Percentiles rank a stretch among this genome's conserved stretches.
These are phyloP conservation scores for Oreotrochilus melanogaster DNA, from an alignment of 2,113 vertebrate species.

Conservation along the genomic window DNA sequence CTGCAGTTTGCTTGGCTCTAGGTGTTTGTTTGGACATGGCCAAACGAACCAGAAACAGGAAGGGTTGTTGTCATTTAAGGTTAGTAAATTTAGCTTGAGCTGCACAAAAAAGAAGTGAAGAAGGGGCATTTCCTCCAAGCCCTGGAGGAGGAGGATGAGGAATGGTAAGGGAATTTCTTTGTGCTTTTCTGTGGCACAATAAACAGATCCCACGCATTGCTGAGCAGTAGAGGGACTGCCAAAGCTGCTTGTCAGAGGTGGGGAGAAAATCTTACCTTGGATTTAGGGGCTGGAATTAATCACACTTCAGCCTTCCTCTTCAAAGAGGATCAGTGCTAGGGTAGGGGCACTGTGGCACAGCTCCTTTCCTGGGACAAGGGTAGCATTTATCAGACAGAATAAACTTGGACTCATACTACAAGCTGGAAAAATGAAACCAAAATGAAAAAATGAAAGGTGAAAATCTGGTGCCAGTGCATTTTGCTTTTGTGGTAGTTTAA, in stretches of 20 bases:
- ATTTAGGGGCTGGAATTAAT: not conserved
- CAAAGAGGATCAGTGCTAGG: rapidly evolving
- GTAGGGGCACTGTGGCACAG: not conserved
- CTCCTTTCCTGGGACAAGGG: not conserved
- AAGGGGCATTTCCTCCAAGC: not conserved
- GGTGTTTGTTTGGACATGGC: not conserved
- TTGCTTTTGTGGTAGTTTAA: not conserved
- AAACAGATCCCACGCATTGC: not conserved
- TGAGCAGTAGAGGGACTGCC: not conserved
- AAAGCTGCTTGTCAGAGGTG: not conserved
- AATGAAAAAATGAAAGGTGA: not conserved
- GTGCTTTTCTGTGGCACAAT: not conserved
- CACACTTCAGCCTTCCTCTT: not conserved
- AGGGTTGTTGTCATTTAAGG: not conserved
- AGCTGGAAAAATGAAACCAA: not conserved
- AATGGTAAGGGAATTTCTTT: not conserved
- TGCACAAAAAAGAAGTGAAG: not conserved
- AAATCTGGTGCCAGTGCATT: not conserved
- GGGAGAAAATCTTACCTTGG: not conserved
- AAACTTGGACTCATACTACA: not conserved
- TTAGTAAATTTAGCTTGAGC: not conserved
- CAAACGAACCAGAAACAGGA: not conserved
- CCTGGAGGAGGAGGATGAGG: not conserved
- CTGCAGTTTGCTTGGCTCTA: not conserved
- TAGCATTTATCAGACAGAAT: not conserved